A percentile compares a stretch with the other conserved stretches of the same genome.
phyloP scores from a whole-genome alignment of 1,140 invertebrate genomes.

The Drosophila nasuta region DNA sequence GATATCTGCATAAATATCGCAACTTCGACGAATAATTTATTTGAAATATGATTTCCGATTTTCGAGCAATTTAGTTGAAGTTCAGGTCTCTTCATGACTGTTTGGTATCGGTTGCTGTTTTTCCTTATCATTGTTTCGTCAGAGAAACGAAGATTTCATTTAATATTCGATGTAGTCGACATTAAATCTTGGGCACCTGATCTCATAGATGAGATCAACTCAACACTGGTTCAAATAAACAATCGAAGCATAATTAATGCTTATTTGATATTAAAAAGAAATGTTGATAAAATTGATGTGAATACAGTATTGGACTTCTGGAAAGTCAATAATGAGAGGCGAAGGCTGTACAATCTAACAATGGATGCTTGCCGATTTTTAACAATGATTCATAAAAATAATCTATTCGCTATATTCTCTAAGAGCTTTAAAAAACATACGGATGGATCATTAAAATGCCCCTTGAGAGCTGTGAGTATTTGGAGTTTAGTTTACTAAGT shows the following conservation, averaged over 20 bases:
- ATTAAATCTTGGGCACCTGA: constrained; percentile 29
- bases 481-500: too few relatives aligned
- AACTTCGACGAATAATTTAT: constrained; percentile 2
- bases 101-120: constrained; percentile 23
- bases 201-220: constrained; percentile 26
- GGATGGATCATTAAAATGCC: constrained; percentile 31
- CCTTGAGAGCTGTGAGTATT: constrained; percentile 47
- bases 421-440: constrained; percentile 30
- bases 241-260: constrained; percentile 52
- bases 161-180: constrained; percentile 36
- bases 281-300: constrained; percentile 15
- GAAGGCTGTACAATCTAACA: constrained; percentile 35
- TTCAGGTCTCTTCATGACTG: constrained; percentile 30
- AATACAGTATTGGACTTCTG: constrained; percentile 32
- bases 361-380: constrained; percentile 43
- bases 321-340: constrained; percentile 19
- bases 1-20: not conserved
- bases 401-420: constrained; percentile 28
- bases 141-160: constrained; percentile 37
- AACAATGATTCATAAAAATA: constrained; percentile 44
- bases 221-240: constrained; percentile 1
- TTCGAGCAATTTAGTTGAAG: constrained; percentile 9
- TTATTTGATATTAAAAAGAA: constrained; percentile 25
- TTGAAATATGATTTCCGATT: not conserved
- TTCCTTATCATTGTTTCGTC: constrained; percentile 8